Evolutionary conservation across 2,113 vertebrate species (phyloP), one percentile per base, ranked within the genome.

Genomic region (Vulpes ferrilata): DNA sequence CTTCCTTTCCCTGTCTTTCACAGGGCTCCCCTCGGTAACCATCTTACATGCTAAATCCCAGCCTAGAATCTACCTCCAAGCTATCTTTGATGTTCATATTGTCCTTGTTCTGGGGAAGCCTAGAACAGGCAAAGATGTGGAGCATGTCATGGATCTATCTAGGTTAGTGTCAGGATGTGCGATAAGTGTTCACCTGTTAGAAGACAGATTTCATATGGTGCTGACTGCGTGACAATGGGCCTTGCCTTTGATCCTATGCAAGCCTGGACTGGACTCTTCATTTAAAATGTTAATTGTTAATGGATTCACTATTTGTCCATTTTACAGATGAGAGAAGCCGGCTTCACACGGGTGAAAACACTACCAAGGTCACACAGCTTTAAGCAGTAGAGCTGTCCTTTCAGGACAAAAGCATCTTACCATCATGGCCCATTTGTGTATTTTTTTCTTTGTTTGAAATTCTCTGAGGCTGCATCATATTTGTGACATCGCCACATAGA

Each of bases 401-500:
- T 53, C 12, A 57, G n/a, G n/a, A 57, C 59, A 7, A 83, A 80
- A 93, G 8, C 3, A 32, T 81, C 32, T 82, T 23, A 3, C 7
- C 11, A 9, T 13, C 11, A 51, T 19, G 12, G 43, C 2, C 17
- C 51, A 38, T 9, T 8, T 8, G 11, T 69, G 2, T 23, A 3
- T 1, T 2, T 15, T 55, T 55, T 48, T 57, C 74, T 55, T 16
- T 5, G 62, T 89, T 35, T 55, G 55, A 92, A 76, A 64, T 86
- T 65, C 15, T 96, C 96, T 65, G 64, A 96, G 0, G 11, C 17
- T 43, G 53, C 32, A 1, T 27, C 2, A 27, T 13, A 0, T 78
- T 55, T 93, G 94, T 80, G 85, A 11, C 82, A 51, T 88, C 94
- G 93, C 69, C 22, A 85, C 22, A 69, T 57, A 74, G 78, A 94